Evolutionary conservation across 2,888 invertebrate genomes (phyloP).

Genomic region (Microctonus aethiopoides): DNA sequence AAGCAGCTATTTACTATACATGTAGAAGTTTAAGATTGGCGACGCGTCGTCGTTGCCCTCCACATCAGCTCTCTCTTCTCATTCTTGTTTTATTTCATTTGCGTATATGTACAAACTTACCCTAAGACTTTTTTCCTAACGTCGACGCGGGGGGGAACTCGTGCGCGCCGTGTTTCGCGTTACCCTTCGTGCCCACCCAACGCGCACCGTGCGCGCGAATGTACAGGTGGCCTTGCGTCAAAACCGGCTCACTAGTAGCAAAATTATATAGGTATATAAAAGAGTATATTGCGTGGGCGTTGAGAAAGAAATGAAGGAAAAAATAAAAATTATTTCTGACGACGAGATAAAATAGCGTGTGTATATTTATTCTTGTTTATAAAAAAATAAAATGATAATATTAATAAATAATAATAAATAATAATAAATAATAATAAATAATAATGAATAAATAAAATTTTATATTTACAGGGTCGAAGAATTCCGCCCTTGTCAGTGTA

Average conservation of each 20-base stretch:
- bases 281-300: constrained; percentile 13
- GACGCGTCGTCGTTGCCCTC: neutral
- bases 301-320: neutral
- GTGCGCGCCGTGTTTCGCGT: constrained; percentile 44
- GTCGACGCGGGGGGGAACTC: constrained; percentile 28
- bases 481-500: neutral
- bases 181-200: constrained; percentile 58
- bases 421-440: too few species aligned
- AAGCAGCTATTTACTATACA: constrained; percentile 21
- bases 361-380: neutral
- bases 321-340: neutral
- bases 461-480: constrained; percentile 34
- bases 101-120: constrained; percentile 40
- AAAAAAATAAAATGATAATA: neutral
- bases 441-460: too few species aligned
- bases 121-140: constrained; percentile 41
- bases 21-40: constrained; percentile 23
- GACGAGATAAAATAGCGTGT: neutral
- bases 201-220: constrained; percentile 44
- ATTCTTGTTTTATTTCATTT: constrained; percentile 35
- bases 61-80: neutral
- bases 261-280: neutral
- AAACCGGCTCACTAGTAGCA: constrained; percentile 20
- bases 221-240: constrained; percentile 57
- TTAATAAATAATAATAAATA: too few species aligned